These are phyloP conservation scores for Agonopterix heracliana DNA, from an alignment of 2,888 invertebrate genomes.

Conservation along the genomic window DNA sequence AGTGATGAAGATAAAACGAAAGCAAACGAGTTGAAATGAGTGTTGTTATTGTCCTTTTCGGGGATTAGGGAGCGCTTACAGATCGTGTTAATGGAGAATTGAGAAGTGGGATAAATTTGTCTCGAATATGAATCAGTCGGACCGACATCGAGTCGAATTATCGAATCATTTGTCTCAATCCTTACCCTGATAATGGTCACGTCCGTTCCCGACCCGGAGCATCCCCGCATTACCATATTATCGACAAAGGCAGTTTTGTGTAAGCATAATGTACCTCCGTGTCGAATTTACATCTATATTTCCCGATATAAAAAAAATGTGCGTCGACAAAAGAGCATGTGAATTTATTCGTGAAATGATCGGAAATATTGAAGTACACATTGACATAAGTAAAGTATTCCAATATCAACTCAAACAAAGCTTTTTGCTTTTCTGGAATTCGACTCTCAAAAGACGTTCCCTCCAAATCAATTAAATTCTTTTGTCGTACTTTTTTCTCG, in stretches of 20 bases:
- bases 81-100: constrained; percentile 24
- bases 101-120: constrained; percentile 17
- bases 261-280: constrained; percentile 3
- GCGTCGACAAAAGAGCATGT: background rate
- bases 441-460: constrained; percentile 32
- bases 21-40: constrained; percentile 15
- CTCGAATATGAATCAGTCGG: constrained; percentile 9
- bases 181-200: constrained; percentile 27
- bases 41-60: constrained; percentile 6
- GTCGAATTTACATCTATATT: background rate
- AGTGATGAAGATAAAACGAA: constrained; percentile 21
- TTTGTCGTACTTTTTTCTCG: constrained; percentile 46
- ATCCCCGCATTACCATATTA: constrained; percentile 13
- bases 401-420: constrained; percentile 5
- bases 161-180: constrained; percentile 53
- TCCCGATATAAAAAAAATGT: background rate
- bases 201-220: constrained; percentile 30
- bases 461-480: constrained; percentile 65
- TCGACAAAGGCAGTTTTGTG: constrained; percentile 8
- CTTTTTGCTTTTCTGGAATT: constrained; percentile 9
- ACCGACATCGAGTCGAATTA: constrained; percentile 25
- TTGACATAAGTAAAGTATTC: constrained; percentile 3
- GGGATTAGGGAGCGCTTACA: background rate
- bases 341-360: background rate
- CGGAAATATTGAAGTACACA: too few relatives aligned